These are phyloP conservation scores for Pyrocephalus nanus DNA, from an alignment of 2,797 vertebrate species.

Conservation along the genomic window DNA sequence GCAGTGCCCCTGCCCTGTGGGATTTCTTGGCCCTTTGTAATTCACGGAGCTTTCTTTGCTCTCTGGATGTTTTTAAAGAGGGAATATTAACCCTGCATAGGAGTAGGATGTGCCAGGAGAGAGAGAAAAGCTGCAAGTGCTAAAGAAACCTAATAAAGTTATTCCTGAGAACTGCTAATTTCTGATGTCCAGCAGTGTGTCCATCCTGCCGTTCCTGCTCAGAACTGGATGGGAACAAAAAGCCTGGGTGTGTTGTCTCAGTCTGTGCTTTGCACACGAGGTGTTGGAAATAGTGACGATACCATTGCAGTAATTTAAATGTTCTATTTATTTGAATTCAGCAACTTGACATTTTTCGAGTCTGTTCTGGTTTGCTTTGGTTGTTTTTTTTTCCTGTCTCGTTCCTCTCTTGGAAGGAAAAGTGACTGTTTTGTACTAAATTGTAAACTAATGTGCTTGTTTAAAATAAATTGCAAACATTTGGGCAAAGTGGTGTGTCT, in stretches of 20 bases:
- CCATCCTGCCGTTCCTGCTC: neutral
- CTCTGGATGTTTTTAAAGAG: neutral
- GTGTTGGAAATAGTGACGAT: neutral
- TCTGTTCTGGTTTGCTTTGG: neutral
- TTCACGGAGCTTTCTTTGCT: neutral
- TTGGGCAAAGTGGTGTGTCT: neutral
- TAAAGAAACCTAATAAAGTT: neutral
- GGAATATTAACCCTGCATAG: neutral
- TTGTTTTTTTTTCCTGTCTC: slow-evolving; percentile 7
- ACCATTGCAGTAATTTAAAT: slow-evolving; percentile 54
- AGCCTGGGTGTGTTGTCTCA: neutral
- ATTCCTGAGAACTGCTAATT: neutral
- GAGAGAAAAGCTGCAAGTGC: neutral
- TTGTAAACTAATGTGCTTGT: slow-evolving; percentile 54
- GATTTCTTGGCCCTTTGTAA: neutral
- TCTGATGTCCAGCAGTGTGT: neutral
- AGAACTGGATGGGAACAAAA: neutral
- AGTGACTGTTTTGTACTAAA: slow-evolving; percentile 71
- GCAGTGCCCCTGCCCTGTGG: fast-evolving
- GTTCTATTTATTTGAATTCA: slow-evolving; percentile 72
- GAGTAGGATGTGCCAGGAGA: neutral
- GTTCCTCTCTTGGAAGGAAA: slow-evolving; percentile 21
- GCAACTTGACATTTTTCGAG: neutral
- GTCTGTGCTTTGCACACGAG: neutral
- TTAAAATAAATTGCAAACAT: slow-evolving; percentile 61